Percentiles rank a stretch among this genome's conserved stretches.
Conservation (phyloP, 1,140 invertebrate genomes). For the Bemisia tabaci region DNA sequence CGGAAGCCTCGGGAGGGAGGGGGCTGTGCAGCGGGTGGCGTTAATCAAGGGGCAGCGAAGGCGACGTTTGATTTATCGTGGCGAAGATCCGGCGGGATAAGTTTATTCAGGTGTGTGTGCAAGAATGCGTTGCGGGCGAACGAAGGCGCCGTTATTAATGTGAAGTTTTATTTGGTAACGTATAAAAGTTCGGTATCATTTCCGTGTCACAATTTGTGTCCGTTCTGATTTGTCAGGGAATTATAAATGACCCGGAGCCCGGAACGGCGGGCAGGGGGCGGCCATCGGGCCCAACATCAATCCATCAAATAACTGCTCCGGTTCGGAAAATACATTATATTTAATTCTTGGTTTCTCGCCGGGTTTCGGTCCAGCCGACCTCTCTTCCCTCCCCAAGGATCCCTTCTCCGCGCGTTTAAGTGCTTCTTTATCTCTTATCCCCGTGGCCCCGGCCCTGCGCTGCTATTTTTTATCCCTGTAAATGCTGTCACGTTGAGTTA, state of each 20-base stretch:
- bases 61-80: conserved; percentile 1
- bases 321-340: neutral
- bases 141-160: neutral
- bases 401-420: neutral
- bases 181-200: neutral
- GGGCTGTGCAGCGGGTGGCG: neutral
- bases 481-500: too few relatives aligned
- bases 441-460: too few relatives aligned
- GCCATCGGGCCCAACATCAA: neutral
- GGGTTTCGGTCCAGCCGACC: neutral
- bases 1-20: neutral
- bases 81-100: neutral
- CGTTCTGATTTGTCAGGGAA: neutral
- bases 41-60: neutral
- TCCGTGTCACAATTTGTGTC: neutral
- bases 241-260: neutral
- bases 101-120: neutral
- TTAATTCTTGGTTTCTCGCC: neutral
- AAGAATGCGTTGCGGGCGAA: neutral
- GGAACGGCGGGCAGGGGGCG: neutral
- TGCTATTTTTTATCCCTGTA: too few relatives aligned
- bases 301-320: neutral
- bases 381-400: neutral
- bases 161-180: neutral
- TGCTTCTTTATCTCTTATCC: neutral